phyloP scores from a whole-genome alignment of 2,888 invertebrate species.

The Plutella xylostella region DNA sequence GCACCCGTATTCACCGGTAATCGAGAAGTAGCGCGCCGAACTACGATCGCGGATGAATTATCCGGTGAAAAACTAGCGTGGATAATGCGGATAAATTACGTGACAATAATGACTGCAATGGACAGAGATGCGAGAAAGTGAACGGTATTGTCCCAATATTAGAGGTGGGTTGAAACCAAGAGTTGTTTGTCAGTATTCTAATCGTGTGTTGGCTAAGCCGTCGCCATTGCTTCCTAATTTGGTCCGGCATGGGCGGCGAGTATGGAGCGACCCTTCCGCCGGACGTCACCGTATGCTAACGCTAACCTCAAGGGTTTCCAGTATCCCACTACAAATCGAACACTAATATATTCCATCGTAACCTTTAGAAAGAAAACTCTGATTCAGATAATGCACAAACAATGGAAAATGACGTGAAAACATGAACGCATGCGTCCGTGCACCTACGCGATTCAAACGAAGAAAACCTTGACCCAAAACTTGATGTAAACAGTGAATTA shows the following conservation, averaged over 20 bases:
- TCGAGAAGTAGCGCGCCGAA: slow-evolving; percentile 4
- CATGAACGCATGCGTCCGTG: background rate
- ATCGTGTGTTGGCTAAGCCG: slow-evolving; percentile 35
- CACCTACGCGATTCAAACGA: background rate
- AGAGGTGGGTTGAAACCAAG: slow-evolving; percentile 35
- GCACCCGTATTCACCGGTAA: slow-evolving; percentile 5
- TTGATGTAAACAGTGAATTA: slow-evolving; percentile 21
- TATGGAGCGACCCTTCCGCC: slow-evolving; percentile 47
- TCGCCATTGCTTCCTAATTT: slow-evolving; percentile 29
- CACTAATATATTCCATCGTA: background rate
- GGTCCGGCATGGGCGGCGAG: slow-evolving; percentile 26
- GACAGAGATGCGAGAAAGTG: slow-evolving; percentile 9
- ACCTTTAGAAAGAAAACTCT: background rate
- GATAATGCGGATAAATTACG: slow-evolving; percentile 2
- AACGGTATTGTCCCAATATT: slow-evolving; percentile 19
- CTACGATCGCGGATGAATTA: no score
- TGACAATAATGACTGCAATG: background rate
- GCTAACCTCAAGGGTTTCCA: background rate
- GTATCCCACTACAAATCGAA: background rate
- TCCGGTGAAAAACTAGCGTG: slow-evolving; percentile 4
- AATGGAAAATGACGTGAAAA: background rate
- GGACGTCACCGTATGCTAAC: slow-evolving; percentile 25
- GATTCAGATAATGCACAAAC: background rate
- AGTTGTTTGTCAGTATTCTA: slow-evolving; percentile 26
- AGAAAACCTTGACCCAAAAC: slow-evolving; percentile 33